Evolutionary conservation across 2,113 vertebrate genomes (phyloP), one percentile per base, ranked within the genome.

Genomic region (Misgurnus mizolepis): DNA sequence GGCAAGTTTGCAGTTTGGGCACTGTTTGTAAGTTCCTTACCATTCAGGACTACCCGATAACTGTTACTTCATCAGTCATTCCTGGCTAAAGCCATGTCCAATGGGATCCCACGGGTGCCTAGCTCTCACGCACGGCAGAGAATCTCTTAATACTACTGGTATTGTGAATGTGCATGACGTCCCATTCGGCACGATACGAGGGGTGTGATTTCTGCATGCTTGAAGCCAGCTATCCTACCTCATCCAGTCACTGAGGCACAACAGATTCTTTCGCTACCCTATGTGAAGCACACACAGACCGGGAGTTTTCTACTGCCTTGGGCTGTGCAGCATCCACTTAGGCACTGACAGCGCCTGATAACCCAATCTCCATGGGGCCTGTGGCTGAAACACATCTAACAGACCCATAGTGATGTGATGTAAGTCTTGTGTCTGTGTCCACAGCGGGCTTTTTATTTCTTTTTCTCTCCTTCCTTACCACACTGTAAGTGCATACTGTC

Each of bases 221-320:
- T 49, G 88, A 92, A 90, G 85, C 83, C 70, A 77, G 82, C 88
- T 80, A 64, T 68, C 45, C 39, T 69, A 74, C 43, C 67, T 68
- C 87, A 79, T 85, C 76, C 53, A 81, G 34, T 61, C 50, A 66
- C 58, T 74, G 64, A 85, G 73, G 65, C 82, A 78, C 18, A 34
- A 70, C 89, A 90, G 89, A 91, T 91, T 91, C 89, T 85, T 78
- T 83, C 76, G 87, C 85, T 89, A 87, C 85, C 87, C 90, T 90
- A 91, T 89, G 87, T 89, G 90, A 89, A 86, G 87, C 88, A 90
- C 89, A 92, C 89, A 88, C 87, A 88, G 86, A 86, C 90, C 82
- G 86, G 83, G 83, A 83, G 87, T 85, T 87, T 86, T 81, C 82
- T 86, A 84, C 87, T 41, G 82, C 85, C 78, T 67, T 73, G 47